Evolutionary conservation across 1,140 invertebrate genomes (phyloP).

Genomic region (Bursaphelenchus mucronatus): DNA sequence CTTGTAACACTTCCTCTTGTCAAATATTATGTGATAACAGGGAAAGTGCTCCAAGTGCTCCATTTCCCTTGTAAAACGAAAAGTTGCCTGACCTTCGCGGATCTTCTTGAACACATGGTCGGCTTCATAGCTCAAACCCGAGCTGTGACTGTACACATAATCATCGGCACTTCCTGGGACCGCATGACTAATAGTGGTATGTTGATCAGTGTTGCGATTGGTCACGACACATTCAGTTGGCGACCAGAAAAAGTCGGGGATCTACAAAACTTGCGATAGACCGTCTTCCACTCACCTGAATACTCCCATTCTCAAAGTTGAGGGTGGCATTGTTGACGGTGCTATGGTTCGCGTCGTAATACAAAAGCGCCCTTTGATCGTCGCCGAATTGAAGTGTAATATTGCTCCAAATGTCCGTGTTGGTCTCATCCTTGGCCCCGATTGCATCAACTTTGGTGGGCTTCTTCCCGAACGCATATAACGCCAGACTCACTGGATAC

Average conservation of each 20-base stretch:
- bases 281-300: slow-evolving; percentile 14
- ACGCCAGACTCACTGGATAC: slow-evolving; percentile 5
- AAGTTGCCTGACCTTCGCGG: slow-evolving; percentile 17
- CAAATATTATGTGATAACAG: too few species aligned
- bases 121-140: slow-evolving; percentile 19
- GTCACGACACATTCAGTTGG: background rate
- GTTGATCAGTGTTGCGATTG: background rate
- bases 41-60: too few species aligned
- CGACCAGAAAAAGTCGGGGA: slow-evolving; percentile 17
- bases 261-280: slow-evolving; percentile 16
- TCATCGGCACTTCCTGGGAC: background rate
- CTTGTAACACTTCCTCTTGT: too few species aligned
- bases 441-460: slow-evolving; percentile 17
- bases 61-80: background rate
- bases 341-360: slow-evolving; percentile 15
- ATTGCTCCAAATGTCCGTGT: background rate
- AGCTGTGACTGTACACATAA: slow-evolving; percentile 8
- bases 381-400: background rate
- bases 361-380: background rate
- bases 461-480: slow-evolving; percentile 14
- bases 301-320: slow-evolving; percentile 4
- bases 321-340: slow-evolving; percentile 12
- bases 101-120: slow-evolving; percentile 22
- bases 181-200: slow-evolving; percentile 7
- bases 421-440: slow-evolving; percentile 10